These are phyloP conservation scores for Odontesthes bonariensis DNA, from an alignment of 2,113 vertebrate species.

Conservation along the genomic window DNA sequence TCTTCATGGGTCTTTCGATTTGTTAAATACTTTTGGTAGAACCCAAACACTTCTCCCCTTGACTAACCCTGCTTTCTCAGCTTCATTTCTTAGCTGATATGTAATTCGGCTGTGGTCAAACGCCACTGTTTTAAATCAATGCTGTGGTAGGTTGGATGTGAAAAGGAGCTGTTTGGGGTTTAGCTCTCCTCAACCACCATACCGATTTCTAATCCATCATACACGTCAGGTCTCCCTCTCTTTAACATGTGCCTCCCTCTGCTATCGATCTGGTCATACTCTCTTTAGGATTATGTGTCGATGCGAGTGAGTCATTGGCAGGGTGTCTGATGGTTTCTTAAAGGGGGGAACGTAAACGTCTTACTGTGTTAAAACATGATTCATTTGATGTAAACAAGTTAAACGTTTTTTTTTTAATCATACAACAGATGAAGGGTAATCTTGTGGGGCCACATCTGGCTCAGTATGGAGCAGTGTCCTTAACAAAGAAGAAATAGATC, in stretches of 20 bases:
- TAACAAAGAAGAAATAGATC: not conserved
- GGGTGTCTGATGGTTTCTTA: slow-evolving; percentile 1
- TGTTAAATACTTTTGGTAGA: not conserved
- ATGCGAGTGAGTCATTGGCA: not conserved
- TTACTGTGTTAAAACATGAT: not conserved
- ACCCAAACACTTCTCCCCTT: not conserved
- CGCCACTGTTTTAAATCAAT: slow-evolving; percentile 19
- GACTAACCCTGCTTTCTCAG: not conserved
- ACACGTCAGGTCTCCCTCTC: not conserved
- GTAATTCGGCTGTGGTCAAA: slow-evolving; percentile 10
- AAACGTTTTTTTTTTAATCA: not conserved
- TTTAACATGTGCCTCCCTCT: not conserved
- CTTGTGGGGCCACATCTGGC: not conserved
- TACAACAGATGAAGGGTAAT: too few species aligned
- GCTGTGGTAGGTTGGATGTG: not conserved
- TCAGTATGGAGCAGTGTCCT: not conserved
- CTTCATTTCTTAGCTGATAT: not conserved
- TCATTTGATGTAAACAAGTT: not conserved
- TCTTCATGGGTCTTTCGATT: too few species aligned
- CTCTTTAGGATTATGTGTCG: not conserved
- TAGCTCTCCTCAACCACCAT: not conserved
- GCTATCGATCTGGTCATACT: not conserved
- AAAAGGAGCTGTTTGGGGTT: not conserved
- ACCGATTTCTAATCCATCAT: slow-evolving; percentile 43
- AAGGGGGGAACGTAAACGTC: not conserved